phyloP scores from a whole-genome alignment of 1,140 invertebrate species.

The Calliphora vicina region DNA sequence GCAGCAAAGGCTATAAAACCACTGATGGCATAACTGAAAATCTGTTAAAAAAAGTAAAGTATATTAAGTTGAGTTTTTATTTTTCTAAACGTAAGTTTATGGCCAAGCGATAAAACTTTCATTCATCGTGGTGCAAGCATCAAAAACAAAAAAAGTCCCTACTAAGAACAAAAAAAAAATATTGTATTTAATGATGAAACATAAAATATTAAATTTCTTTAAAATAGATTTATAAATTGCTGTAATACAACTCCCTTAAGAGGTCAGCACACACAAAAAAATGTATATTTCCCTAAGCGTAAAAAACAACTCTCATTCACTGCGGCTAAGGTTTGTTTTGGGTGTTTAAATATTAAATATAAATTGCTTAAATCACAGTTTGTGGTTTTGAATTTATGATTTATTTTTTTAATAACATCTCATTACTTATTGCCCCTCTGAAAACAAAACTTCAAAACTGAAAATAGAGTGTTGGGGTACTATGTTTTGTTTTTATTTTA shows the following conservation, averaged over 20 bases:
- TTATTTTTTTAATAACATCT: constrained; percentile 2
- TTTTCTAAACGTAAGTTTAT: constrained; percentile 22
- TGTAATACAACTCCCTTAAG: constrained; percentile 5
- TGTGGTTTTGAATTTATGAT: not conserved
- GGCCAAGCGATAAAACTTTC: constrained; percentile 18
- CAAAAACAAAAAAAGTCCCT: not conserved
- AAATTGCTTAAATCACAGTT: not conserved
- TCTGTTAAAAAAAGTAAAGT: constrained; percentile 21
- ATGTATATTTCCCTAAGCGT: not conserved
- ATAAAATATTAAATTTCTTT: constrained; percentile 35
- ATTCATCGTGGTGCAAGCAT: not conserved
- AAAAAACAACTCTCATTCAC: too few relatives aligned
- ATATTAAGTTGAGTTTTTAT: constrained; percentile 23
- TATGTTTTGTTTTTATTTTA: not conserved
- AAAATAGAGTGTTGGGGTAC: too few relatives aligned
- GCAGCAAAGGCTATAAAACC: constrained; percentile 15
- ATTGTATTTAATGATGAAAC: constrained; percentile 22
- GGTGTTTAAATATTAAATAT: not conserved
- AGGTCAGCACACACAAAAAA: not conserved
- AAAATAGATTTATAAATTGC: constrained; percentile 32
- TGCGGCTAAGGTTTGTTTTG: not conserved
- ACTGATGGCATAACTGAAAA: constrained; percentile 26
- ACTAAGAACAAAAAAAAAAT: not conserved
- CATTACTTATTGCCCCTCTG: not conserved
- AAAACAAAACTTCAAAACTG: not conserved